Base-by-base conservation (phyloP, 2,113 vertebrate genomes). In the Malurus elegans region DNA sequence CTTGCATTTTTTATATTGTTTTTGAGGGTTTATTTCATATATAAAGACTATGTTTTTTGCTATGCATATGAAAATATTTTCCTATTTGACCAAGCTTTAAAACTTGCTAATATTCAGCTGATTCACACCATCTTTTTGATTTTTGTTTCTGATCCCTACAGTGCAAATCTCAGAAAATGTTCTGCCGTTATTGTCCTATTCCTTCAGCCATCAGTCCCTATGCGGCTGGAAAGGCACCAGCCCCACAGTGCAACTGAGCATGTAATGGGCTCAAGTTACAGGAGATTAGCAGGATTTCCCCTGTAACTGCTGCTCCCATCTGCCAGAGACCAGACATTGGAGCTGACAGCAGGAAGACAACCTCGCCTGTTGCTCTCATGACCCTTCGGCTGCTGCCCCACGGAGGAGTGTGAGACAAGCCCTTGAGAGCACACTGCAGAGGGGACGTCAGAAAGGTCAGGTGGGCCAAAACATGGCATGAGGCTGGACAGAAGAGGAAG, bases 201-300 rank as follows among this genome's bases (percentile, higher is more conserved):
- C 85, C 85, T 92, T 54, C 88, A 72, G 61, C 82, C 53, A 5
- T 10, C 64, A 7, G 0, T 28, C 78, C 7, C 0, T 24, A 57
- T 23, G 83, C 4, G 44, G 72, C 81, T 95, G 91, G 88, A 95
- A 89, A 92, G 42, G 60, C 87, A 95, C 74, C 92, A 87, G 56
- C 82, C 89, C 88, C 90, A 95, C 86, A 50, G 86, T 40, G 79
- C 18, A 24, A 88, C 92, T 86, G 85, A 94, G 87, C 90, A 86
- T 90, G 93, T 96, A 95, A 96, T 91, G 94, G 94, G 91, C 95
- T 96, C 89, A 94, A 62, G 87, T 96, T 96, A 96, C 91, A 92
- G 94, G 95, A 92, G 95, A 95, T 96, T 96, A 97, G 95, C 92
- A 94, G 94, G 92, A 97, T 96, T 96, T 96, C 94, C 95, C 95